These are phyloP conservation scores for Potamilus streckersoni DNA, from an alignment of 1,140 invertebrate genomes.

Conservation along the genomic window DNA sequence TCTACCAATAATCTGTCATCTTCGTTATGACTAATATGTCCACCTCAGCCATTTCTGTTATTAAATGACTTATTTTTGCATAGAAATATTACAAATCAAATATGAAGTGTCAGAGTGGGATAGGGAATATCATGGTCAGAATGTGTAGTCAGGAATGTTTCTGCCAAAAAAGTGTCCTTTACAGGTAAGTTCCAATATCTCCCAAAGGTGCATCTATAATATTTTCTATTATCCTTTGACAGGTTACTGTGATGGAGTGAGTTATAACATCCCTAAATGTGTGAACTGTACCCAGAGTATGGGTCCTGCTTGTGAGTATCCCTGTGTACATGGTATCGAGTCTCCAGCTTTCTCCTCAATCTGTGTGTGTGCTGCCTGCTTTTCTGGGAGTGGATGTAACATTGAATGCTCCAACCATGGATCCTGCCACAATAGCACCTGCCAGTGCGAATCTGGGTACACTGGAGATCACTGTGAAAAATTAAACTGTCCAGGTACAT, in stretches of 20 bases:
- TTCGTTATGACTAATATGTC: too few relatives aligned
- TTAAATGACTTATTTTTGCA: too few relatives aligned
- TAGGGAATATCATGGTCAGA: too few relatives aligned
- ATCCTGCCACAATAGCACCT: constrained; percentile 47
- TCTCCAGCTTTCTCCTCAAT: constrained; percentile 38
- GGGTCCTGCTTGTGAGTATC: constrained; percentile 52
- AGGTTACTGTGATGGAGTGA: constrained; percentile 45
- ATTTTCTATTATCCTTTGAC: neutral
- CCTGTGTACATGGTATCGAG: constrained; percentile 53
- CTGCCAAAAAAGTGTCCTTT: too few relatives aligned
- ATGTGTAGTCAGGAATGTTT: too few relatives aligned
- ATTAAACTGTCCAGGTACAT: constrained; percentile 43
- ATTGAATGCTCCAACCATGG: constrained; percentile 49
- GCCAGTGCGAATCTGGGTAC: constrained; percentile 62
- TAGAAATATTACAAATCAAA: too few relatives aligned
- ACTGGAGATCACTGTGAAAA: constrained; percentile 60
- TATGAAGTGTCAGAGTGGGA: too few relatives aligned
- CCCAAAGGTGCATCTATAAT: too few relatives aligned
- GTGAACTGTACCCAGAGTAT: constrained; percentile 50
- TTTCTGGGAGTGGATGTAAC: constrained; percentile 45
- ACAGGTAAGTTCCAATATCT: too few relatives aligned
- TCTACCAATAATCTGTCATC: too few relatives aligned
- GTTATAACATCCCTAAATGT: constrained; percentile 49
- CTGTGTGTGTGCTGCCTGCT: constrained; percentile 52
- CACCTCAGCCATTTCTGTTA: too few relatives aligned